A percentile compares a stretch with the other conserved stretches of the same genome.
Conservation (phyloP, 2,113 vertebrate species). For the Eupsittula cactorum region DNA sequence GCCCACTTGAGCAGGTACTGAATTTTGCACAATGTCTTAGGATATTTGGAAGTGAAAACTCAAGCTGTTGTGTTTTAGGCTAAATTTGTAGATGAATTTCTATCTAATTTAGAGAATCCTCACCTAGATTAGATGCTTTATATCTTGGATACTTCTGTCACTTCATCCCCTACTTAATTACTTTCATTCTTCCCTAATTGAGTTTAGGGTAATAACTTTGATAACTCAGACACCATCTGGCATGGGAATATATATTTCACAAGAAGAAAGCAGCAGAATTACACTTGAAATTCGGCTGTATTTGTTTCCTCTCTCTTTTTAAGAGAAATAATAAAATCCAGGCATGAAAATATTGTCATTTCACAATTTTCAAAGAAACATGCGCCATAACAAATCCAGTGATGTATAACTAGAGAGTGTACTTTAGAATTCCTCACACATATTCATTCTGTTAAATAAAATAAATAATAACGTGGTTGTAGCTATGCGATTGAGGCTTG, state of each 20-base stretch:
- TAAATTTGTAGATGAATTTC: neutral
- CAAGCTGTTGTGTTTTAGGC: neutral
- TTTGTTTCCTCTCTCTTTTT: neutral
- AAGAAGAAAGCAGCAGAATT: constrained; percentile 39
- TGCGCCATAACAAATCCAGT: neutral
- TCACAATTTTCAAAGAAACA: neutral
- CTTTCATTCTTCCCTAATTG: constrained; percentile 63
- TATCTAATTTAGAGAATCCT: constrained; percentile 3
- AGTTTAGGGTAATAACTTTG: constrained; percentile 62
- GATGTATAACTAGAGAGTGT: neutral
- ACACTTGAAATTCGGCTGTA: neutral
- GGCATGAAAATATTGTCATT: neutral
- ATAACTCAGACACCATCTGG: constrained; percentile 65
- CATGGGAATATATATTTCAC: constrained; percentile 34
- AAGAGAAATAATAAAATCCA: neutral
- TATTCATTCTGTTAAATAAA: neutral
- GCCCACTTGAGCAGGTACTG: neutral
- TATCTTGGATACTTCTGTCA: constrained; percentile 29
- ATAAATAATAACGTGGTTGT: constrained; percentile 28
- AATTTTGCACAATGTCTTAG: neutral
- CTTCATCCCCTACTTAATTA: constrained; percentile 57
- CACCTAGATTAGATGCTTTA: constrained; percentile 28
- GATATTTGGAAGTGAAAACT: neutral
- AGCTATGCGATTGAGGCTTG: neutral
- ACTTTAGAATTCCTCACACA: neutral